Evolutionary conservation across 2,888 invertebrate genomes (phyloP).

Genomic region (Tipula unca): DNA sequence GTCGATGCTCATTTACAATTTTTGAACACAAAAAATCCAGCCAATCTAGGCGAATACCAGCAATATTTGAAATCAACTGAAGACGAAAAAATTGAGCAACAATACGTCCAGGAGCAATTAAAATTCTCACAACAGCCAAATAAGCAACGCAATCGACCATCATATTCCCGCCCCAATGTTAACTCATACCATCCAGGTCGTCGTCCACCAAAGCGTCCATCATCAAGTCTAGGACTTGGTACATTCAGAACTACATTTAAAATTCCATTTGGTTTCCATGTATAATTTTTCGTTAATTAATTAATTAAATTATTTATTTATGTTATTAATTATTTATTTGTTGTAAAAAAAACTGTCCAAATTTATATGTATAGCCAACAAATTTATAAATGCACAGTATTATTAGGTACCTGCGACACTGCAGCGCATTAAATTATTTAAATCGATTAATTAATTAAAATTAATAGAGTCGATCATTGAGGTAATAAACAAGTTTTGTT

Average conservation of each 20-base stretch:
- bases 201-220: neutral
- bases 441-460: no score
- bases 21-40: neutral
- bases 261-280: neutral
- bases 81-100: slow-evolving; percentile 22
- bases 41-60: slow-evolving; percentile 20
- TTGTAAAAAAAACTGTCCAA: neutral
- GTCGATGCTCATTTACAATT: neutral
- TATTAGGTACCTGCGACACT: neutral
- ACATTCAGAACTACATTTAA: neutral
- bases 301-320: neutral
- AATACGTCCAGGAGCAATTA: slow-evolving; percentile 21
- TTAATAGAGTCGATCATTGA: no score
- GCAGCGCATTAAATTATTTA: neutral
- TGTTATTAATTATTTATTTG: neutral
- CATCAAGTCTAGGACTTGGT: neutral
- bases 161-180: neutral
- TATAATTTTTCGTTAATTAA: neutral
- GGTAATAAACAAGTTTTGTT: no score
- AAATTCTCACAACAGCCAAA: slow-evolving; percentile 18
- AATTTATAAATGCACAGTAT: neutral
- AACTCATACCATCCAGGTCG: neutral
- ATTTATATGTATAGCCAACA: neutral
- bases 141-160: neutral
- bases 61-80: slow-evolving; percentile 22